Conservation (phyloP, 2,888 invertebrate species). For the Zele albiditarsus region DNA sequence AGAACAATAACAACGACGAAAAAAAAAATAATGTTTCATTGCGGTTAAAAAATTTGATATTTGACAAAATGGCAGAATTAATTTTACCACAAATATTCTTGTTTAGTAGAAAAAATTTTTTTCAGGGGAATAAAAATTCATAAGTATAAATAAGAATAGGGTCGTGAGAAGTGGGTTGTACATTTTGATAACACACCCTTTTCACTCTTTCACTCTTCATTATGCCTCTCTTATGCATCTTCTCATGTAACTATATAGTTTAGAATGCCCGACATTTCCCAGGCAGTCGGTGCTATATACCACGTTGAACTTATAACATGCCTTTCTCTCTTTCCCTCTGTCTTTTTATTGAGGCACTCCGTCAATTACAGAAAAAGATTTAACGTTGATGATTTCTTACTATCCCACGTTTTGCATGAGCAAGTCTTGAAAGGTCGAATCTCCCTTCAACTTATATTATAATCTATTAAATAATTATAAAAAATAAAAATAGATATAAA, state of each 20-base stretch:
- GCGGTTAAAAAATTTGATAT: too few relatives aligned
- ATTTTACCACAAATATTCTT: background rate
- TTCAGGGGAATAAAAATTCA: too few relatives aligned
- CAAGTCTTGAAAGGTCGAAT: constrained; percentile 13
- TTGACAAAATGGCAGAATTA: too few relatives aligned
- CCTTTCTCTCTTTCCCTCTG: constrained; percentile 36
- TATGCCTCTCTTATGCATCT: constrained; percentile 31
- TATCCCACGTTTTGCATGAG: constrained; percentile 16
- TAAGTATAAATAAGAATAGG: background rate
- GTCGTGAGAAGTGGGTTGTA: constrained; percentile 62
- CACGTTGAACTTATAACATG: constrained; percentile 15
- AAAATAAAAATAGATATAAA: background rate
- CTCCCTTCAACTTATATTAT: background rate
- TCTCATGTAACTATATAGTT: constrained; percentile 20
- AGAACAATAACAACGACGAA: background rate
- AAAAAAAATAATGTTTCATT: too few relatives aligned
- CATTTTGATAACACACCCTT: constrained; percentile 49
- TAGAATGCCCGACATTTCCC: constrained; percentile 29
- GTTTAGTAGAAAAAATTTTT: too few relatives aligned
- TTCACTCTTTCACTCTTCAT: constrained; percentile 21
- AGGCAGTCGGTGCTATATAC: constrained; percentile 7
- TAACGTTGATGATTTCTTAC: constrained; percentile 23
- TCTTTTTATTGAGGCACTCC: constrained; percentile 17
- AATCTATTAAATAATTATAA: background rate
- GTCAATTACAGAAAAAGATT: constrained; percentile 4